These are phyloP conservation scores for Microctonus brassicae DNA, from an alignment of 2,888 invertebrate genomes.

Conservation along the genomic window DNA sequence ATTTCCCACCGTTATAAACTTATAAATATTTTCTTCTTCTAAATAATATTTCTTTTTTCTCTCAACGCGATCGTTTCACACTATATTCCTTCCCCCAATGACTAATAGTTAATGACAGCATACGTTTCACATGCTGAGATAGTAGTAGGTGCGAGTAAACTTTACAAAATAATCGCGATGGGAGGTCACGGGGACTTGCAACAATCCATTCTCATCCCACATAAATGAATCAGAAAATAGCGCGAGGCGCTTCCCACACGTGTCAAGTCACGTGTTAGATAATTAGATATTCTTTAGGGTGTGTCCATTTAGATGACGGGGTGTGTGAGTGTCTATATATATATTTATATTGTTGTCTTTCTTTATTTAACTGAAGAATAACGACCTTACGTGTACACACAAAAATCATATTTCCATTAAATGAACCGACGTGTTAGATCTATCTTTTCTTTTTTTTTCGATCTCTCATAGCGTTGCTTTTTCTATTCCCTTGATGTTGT, in stretches of 20 bases:
- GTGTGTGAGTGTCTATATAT: neutral
- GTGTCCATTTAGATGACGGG: slow-evolving; percentile 43
- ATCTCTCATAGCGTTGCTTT: slow-evolving; percentile 3
- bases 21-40: neutral
- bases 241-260: slow-evolving; percentile 67
- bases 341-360: neutral
- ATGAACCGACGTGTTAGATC: slow-evolving; percentile 33
- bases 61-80: neutral
- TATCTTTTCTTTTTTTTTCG: slow-evolving; percentile 17
- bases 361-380: neutral
- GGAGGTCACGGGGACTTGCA: slow-evolving; percentile 55
- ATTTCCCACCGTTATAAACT: neutral
- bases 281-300: slow-evolving; percentile 69
- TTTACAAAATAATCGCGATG: slow-evolving; percentile 67
- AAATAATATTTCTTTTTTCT: neutral
- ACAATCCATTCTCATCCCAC: slow-evolving; percentile 27
- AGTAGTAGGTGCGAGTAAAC: slow-evolving; percentile 57
- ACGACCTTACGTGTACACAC: slow-evolving; percentile 6
- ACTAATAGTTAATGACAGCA: slow-evolving; percentile 59
- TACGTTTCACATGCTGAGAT: slow-evolving; percentile 62
- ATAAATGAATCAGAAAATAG: slow-evolving; percentile 67
- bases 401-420: slow-evolving; percentile 55
- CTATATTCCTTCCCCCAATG: neutral
- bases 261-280: slow-evolving; percentile 68
- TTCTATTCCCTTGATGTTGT: slow-evolving; percentile 8